These are phyloP conservation scores for Coelopa frigida DNA, from an alignment of 1,140 invertebrate genomes.

Conservation along the genomic window DNA sequence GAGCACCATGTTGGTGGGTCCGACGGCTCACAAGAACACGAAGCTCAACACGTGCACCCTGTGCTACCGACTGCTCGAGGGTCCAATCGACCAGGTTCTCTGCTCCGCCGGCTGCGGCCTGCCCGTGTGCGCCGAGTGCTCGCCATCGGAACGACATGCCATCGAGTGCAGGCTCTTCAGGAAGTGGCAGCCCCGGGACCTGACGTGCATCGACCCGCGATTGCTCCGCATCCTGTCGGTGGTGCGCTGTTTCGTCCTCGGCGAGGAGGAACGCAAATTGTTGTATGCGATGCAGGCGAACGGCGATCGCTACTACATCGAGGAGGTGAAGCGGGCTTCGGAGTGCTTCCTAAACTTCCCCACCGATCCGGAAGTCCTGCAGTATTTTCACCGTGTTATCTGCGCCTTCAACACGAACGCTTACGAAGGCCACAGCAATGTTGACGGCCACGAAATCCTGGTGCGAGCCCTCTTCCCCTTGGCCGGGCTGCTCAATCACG, in stretches of 20 bases:
- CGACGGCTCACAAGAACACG: slow-evolving; percentile 36
- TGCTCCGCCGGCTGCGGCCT: slow-evolving; percentile 44
- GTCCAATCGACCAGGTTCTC: slow-evolving; percentile 39
- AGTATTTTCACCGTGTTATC: slow-evolving; percentile 46
- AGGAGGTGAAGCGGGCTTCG: slow-evolving; percentile 54
- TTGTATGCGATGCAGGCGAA: slow-evolving; percentile 53
- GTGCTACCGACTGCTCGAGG: slow-evolving; percentile 27
- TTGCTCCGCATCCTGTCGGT: slow-evolving; percentile 51
- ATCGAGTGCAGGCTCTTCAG: slow-evolving; percentile 55
- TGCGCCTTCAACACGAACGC: slow-evolving; percentile 65
- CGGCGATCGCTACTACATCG: slow-evolving; percentile 47
- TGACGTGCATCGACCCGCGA: slow-evolving; percentile 46
- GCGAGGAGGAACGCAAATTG: slow-evolving; percentile 48
- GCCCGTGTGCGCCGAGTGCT: slow-evolving; percentile 48
- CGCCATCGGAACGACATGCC: slow-evolving; percentile 47
- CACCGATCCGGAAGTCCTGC: slow-evolving; percentile 56
- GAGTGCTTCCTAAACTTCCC: slow-evolving; percentile 50
- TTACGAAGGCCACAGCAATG: slow-evolving; percentile 58
- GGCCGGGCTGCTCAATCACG: slow-evolving; percentile 66
- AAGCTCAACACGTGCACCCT: slow-evolving; percentile 30
- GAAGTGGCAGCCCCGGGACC: slow-evolving; percentile 48
- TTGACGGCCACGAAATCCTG: slow-evolving; percentile 47
- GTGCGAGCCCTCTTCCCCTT: slow-evolving; percentile 65
- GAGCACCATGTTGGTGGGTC: slow-evolving; percentile 57
- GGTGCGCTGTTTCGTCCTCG: slow-evolving; percentile 54